Base-by-base conservation (phyloP, 2,113 vertebrate species). In the Diglossa brunneiventris region DNA sequence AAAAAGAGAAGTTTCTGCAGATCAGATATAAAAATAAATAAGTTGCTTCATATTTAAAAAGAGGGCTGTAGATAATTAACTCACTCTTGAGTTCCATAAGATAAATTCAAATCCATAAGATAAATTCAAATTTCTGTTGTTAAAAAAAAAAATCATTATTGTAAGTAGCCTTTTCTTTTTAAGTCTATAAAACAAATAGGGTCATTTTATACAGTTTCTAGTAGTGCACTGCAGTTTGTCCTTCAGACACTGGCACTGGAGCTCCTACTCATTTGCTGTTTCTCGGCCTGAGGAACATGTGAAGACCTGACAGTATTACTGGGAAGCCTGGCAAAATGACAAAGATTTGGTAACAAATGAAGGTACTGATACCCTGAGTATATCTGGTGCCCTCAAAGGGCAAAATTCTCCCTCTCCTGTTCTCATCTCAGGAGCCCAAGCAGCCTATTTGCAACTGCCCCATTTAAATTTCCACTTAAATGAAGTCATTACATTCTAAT, bases 31-130 rank as follows among this genome's bases (percentile, higher is more conserved):
- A 64, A 89, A 94, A 90, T 70, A 95, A 73, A 42, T 67, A 58
- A 55, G 17, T 91, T 89, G 12, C 37, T 84, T 94, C 52, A 67
- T 87, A 27, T 79, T 96, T 91, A 70, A 95, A 81, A 63, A 87
- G 53, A 85, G 8, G 15, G 53, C 64, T 76, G 49, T 26, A 75
- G 19, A 61, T 70, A 83, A 91, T 41, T 50, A 33, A 52, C 68
- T 79, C 79, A 78, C 28, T 90, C 30, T 76, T 46, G 42, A 30
- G 7, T 70, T 84, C 35, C 1, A 0, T 62, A 63, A 59, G 47
- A 83, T 64, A 59, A 59, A 77, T 53, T 58, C 23, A 12, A 24
- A 13, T 67, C 35, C 1, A 0, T 62, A 63, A 59, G 47, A 83
- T 64, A 59, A 59, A 77, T 53, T 58, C 23, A 12, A 24, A 13